Evolutionary conservation across 2,888 invertebrate species (phyloP), one percentile per base, ranked within the genome.

Genomic region (Heliconius aoede): DNA sequence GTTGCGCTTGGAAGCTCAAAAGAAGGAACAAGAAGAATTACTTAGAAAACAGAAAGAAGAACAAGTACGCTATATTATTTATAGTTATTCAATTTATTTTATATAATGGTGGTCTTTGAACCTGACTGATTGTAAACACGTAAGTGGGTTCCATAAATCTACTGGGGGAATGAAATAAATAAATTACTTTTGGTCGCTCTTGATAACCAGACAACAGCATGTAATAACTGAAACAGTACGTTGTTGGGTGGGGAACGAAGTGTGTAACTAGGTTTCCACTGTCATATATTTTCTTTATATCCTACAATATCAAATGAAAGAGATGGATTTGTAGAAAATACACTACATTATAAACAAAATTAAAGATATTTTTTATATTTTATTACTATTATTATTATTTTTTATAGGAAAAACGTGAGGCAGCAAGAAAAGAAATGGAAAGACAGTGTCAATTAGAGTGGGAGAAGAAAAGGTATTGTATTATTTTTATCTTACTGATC

Each of bases 391-490:
- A n/a, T 60, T n/a, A 69, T 21, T 32, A 60, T 71, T 60, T 75
- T 76, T 65, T 81, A 4, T 62, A 94, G 94, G 94, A 95, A 60
- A 94, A 94, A 80, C 86, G 94, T 1, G 94, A 95, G 81, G 93
- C 94, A 0, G 95, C 95, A 0, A 88, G 95, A 15, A 94, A 94
- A 87, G 99, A 99, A 93, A 97, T 99, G 96, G 99, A 99, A 86
- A 95, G 99, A 72, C 99, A 99, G 86, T 95, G 99, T 69, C 98
- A 99, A 87, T 94, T 98, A 75, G 99, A 99, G 89, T 98, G 99
- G 98, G 99, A 99, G 90, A 98, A 98, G 85, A 98, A 99, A 87
- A 96, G 98, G 88, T 18, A 51, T 60, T 58, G 9, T 58, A 55
- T 18, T 18, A 46, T 46, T 18, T 46, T 46, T 18, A 18, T 18